phyloP scores from a whole-genome alignment of 2,888 invertebrate genomes.

The Synergus gifuensis region DNA sequence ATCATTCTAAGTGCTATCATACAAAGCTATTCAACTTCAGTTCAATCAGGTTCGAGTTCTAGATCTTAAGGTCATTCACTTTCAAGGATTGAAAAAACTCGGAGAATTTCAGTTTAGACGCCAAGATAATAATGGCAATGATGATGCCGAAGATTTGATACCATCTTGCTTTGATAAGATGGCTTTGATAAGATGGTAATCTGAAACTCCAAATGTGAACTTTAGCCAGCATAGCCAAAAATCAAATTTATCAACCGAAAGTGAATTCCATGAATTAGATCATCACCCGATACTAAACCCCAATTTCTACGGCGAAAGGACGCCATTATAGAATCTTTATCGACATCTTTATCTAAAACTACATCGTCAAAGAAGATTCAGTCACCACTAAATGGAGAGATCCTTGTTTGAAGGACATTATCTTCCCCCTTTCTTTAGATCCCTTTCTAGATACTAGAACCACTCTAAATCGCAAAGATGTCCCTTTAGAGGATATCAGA shows the following conservation, averaged over 20 bases:
- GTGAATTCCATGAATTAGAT: not conserved
- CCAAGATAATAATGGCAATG: not conserved
- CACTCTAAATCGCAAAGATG: not conserved
- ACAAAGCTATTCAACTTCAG: not conserved
- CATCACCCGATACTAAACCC: not conserved
- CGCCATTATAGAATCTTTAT: not conserved
- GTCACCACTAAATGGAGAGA: not conserved
- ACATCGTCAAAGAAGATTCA: not conserved
- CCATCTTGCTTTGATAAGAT: not conserved
- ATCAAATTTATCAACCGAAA: not conserved
- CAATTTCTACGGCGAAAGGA: not conserved
- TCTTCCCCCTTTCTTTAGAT: slow-evolving; percentile 8
- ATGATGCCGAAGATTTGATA: not conserved
- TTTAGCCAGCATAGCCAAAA: not conserved
- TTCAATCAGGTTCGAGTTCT: not conserved
- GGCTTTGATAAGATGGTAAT: not conserved
- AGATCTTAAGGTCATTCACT: not conserved
- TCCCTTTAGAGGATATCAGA: not conserved
- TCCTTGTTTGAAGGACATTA: not conserved
- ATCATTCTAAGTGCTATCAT: not conserved
- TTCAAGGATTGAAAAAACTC: not conserved
- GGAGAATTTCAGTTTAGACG: not conserved
- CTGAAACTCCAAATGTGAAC: not conserved
- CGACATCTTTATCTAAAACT: not conserved
- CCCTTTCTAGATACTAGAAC: not conserved